Evolutionary conservation across 1,140 invertebrate species (phyloP), one percentile per base, ranked within the genome.

Genomic region (Cardiocondyla obscurior): DNA sequence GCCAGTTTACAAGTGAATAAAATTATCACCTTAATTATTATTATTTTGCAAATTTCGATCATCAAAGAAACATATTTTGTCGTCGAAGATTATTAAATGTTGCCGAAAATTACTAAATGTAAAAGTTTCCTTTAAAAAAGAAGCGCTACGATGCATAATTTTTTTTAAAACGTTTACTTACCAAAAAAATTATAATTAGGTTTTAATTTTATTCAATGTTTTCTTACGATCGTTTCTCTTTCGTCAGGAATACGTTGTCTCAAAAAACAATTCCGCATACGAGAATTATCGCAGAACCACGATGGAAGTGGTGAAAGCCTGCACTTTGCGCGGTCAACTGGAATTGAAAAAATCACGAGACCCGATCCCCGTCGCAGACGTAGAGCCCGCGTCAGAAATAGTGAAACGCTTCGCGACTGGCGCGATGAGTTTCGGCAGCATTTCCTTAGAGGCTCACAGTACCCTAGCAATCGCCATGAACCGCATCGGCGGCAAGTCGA

Each of bases 391-490:
- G 16, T 95, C 96, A 2, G 97, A 98, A 91, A 99, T 99, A 91
- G 99, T 99, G 0, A 99, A 99, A 93, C 95, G 99, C 90, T 99
- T 95, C 85, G 94, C 92, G 8, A 95, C 95, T 8, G 97, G 97
- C 88, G 97, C 98, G 2, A 98, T 98, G 98, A 98, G 97, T 94
- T 98, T 98, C 94, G 98, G 98, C n/a, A 97, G 97, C 85, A 98
- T 98, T 85, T 98, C 97, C 0, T 93, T 98, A 81, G 99, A 99
- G 94, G 97, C 99, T 0, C 99, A 99, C 94, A 96, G 97, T 33
- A 98, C 99, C 0, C 94, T 99, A 14, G 99, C 99, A 3, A 96
- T 99, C 72, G 99, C 99, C 2, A 99, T 99, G 99, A 99, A 99
- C 93, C 95, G 97, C 79, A 96, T 99, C 85, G 97, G 98, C 1